Evolutionary conservation across 2,888 invertebrate species (phyloP), one percentile per base, ranked within the genome.

Genomic region (Hydrotaea cyrtoneurina): DNA sequence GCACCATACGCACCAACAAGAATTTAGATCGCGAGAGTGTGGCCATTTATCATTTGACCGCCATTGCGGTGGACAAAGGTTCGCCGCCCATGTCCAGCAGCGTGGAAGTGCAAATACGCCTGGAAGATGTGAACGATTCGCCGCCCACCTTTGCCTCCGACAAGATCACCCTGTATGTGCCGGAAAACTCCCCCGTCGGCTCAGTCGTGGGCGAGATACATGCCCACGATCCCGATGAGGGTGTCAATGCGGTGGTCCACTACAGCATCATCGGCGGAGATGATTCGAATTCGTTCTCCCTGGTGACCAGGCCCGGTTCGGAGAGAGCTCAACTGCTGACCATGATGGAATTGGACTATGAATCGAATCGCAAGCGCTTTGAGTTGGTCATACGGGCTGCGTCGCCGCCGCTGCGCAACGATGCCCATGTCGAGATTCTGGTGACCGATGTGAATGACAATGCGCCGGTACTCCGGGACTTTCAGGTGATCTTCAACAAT

Each of bases 371-470:
- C 84, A 98, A 98, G 91, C 95, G 95, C 83, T 99, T 97, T 91
- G 96, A 97, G 90, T 93, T 99, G 2, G 94, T 97, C 23, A 95
- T 99, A 4, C 93, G 98, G 77, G 99, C 99, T 0, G 96, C 98
- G 0, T 98, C 98, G 86, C 96, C 97, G 0, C 98, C 98, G 0
- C 92, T 98, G 5, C 94, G 98, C 89, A 97, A 96, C 86, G 97
- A 98, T 91, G 97, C 97, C 0, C 94, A 96, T 87, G 96, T 98
- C 0, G 97, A 97, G 90, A 95, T 99, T 46, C 92, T 97, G 5
- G 97, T 99, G 0, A 97, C 97, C 0, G 99, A 98, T 91, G 96
- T 98, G 0, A 98, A 99, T 90, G 99, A 99, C 90, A 99, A 99
- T 90, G 96, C 97, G 0, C 99, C 99, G 0, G 93, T 96, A 87